A percentile compares a stretch with the other conserved stretches of the same genome.
Evolutionary conservation across 2,797 vertebrate species (phyloP).

Genomic region (Coilia nasus): DNA sequence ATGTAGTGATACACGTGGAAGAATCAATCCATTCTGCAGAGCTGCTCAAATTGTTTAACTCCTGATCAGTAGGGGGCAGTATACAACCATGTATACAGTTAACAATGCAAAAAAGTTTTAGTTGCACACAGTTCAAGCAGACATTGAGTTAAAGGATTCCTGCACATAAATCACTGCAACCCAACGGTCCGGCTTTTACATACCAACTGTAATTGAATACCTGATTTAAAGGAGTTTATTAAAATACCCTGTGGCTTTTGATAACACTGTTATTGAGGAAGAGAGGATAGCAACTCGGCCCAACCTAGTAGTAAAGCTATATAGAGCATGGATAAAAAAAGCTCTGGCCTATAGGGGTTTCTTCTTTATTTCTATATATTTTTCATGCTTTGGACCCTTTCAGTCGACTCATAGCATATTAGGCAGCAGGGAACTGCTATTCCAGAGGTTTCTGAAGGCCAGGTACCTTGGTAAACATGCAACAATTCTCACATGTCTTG

Average conservation of each 20-base stretch:
- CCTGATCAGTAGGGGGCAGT: slow-evolving; percentile 67
- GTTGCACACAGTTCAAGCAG: neutral
- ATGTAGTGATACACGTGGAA: slow-evolving; percentile 6
- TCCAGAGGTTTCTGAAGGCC: slow-evolving; percentile 12
- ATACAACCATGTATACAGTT: slow-evolving; percentile 48
- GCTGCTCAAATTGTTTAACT: slow-evolving; percentile 59
- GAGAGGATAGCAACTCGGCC: neutral
- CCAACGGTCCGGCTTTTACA: slow-evolving; percentile 13
- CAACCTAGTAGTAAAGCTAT: neutral
- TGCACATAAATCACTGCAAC: slow-evolving; percentile 8
- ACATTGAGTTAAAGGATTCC: slow-evolving; percentile 8
- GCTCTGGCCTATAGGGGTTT: neutral
- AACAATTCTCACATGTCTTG: slow-evolving; percentile 20
- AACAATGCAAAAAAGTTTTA: neutral
- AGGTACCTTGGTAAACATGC: slow-evolving; percentile 5
- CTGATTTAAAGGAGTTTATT: slow-evolving; percentile 15
- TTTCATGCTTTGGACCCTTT: slow-evolving; percentile 24
- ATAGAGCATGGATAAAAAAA: neutral
- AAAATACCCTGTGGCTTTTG: slow-evolving; percentile 17
- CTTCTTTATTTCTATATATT: slow-evolving; percentile 19
- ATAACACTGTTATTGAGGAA: neutral
- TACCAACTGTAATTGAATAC: slow-evolving; percentile 22
- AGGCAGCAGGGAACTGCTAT: slow-evolving; percentile 10
- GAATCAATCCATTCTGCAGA: slow-evolving; percentile 37
- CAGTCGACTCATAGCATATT: neutral